Base-by-base conservation (phyloP, 2,797 vertebrate genomes). In the Anniella stebbinsi region DNA sequence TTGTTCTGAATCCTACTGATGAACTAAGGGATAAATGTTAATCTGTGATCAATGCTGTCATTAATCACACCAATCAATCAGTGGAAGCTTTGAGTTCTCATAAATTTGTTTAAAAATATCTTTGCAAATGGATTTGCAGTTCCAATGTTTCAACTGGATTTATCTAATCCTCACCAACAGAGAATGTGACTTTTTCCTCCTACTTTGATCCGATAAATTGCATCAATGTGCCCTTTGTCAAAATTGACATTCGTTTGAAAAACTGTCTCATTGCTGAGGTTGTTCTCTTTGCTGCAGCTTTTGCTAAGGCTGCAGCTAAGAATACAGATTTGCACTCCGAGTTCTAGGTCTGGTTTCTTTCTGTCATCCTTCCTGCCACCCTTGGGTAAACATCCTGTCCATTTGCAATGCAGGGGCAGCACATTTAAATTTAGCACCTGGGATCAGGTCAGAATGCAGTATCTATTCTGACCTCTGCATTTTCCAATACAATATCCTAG, bases 41-140 rank as follows among this genome's bases (percentile, higher is more conserved):
- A 45, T 67, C 38, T 84, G 63, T 84, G 38, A 69, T 41, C 63
- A 11, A 33, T 45, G 25, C 38, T 84, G 67, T 67, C 38, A 67
- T 84, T 67, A 67, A 66, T 67, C 38, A 67, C 28, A 33, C 1
- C 13, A 38, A 45, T 83, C 60, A 45, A 38, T 33, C n/a, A 30
- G 12, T 67, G 21, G 81, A 84, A 84, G 63, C 60, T 67, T 67
- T 45, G 17, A 30, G 36, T 30, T 67, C 28, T 83, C 41, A 48
- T 84, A 66, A 13, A 36, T 81, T 80, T 80, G 15, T 80, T 80
- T 80, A 9, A 57, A 66, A 83, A 83, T 83, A 83, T 45, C 13
- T 45, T 83, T 83, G 60, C 60, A 83, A 63, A 60, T 38, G 9
- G 54, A 81, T 30, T 67, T 84, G 63, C 28, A 48, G 41, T 69